Conservation (phyloP, 2,888 invertebrate genomes). For the Melieria crassipennis region DNA sequence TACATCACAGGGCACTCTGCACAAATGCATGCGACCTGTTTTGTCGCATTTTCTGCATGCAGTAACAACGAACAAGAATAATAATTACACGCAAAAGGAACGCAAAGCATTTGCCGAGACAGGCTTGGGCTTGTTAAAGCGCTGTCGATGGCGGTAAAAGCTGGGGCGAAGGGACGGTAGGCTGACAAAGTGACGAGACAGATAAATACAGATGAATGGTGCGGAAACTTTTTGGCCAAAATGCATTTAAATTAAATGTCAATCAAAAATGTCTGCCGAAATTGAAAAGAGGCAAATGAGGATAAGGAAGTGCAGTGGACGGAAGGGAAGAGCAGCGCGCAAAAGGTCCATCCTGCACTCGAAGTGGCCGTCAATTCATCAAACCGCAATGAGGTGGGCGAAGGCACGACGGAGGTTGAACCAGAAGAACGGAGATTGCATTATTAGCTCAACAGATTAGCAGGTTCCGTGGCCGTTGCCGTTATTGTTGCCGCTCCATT, state of each 20-base stretch:
- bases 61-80: no score
- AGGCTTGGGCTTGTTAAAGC: no score
- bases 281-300: constrained; percentile 16
- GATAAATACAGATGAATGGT: no score
- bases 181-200: no score
- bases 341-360: constrained; percentile 45
- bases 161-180: no score
- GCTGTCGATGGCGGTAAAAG: no score
- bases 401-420: no score
- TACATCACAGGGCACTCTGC: no score
- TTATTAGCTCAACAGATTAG: constrained; percentile 13
- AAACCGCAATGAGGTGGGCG: constrained; percentile 37
- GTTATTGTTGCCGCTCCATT: constrained; percentile 12
- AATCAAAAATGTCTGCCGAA: constrained; percentile 43
- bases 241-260: constrained; percentile 52
- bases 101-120: no score
- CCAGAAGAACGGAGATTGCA: constrained; percentile 14
- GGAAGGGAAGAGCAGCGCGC: constrained; percentile 32
- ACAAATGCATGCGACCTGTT: no score
- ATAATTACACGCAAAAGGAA: no score
- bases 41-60: no score
- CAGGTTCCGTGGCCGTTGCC: constrained; percentile 19
- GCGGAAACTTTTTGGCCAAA: constrained; percentile 40
- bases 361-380: constrained; percentile 48
- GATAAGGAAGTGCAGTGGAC: constrained; percentile 17